Percentiles rank a stretch among this genome's conserved stretches.
Evolutionary conservation across 2,888 invertebrate species (phyloP).

Genomic region (Meteorus cinctellus): DNA sequence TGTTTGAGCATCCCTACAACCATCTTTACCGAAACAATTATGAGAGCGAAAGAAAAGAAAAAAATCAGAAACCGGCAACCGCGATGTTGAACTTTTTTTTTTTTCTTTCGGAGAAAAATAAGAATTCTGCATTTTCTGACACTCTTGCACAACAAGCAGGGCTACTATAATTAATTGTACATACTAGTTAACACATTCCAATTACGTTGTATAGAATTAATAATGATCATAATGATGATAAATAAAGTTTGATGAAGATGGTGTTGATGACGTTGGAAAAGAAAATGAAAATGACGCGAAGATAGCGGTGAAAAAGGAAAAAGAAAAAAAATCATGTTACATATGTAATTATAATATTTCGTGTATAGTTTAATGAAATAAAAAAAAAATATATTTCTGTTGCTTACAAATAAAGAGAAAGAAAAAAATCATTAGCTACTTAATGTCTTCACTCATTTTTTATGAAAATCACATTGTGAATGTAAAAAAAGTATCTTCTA

Average conservation of each 20-base stretch:
- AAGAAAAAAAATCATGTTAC: constrained; percentile 65
- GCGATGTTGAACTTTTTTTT: constrained; percentile 31
- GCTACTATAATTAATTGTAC: constrained; percentile 69
- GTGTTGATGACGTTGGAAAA: constrained; percentile 9
- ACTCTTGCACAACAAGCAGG: constrained; percentile 71
- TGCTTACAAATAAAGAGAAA: constrained; percentile 65
- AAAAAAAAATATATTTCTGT: constrained; percentile 70
- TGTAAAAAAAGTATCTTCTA: constrained; percentile 48
- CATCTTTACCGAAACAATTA: constrained; percentile 56
- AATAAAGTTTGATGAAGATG: constrained; percentile 32
- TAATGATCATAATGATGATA: constrained; percentile 46
- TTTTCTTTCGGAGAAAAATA: constrained; percentile 34
- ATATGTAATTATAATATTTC: constrained; percentile 73
- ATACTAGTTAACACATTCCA: constrained; percentile 74
- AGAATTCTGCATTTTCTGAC: constrained; percentile 70
- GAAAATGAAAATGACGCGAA: constrained; percentile 24
- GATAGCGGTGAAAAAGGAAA: constrained; percentile 20
- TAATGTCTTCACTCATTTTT: constrained; percentile 70
- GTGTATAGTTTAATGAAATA: constrained; percentile 73
- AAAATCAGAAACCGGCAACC: constrained; percentile 7
- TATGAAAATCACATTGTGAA: constrained; percentile 48
- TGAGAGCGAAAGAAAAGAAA: constrained; percentile 16
- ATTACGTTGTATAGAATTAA: constrained; percentile 71
- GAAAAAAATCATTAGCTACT: constrained; percentile 67
- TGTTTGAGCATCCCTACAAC: constrained; percentile 64